Conservation (phyloP, 1,140 invertebrate genomes). For the Dendrolimus kikuchii region DNA sequence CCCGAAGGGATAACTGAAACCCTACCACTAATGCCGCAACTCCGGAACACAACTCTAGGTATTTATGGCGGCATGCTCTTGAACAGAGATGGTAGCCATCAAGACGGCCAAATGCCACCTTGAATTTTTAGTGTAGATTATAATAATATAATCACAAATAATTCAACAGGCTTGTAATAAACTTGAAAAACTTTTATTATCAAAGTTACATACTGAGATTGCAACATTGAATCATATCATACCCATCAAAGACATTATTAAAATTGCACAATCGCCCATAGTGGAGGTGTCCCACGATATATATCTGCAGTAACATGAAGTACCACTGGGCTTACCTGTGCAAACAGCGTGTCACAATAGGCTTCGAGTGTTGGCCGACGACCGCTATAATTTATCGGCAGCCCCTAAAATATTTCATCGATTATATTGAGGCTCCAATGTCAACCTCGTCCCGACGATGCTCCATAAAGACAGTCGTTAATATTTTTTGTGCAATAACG, state of each 20-base stretch:
- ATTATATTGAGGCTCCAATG: slow-evolving; percentile 70
- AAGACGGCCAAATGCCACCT: too few species aligned
- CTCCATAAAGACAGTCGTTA: slow-evolving; percentile 49
- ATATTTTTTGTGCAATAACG: slow-evolving; percentile 49
- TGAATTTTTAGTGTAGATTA: too few species aligned
- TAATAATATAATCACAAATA: too few species aligned
- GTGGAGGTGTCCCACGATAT: slow-evolving; percentile 7
- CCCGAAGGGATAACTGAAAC: too few species aligned
- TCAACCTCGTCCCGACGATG: slow-evolving; percentile 60
- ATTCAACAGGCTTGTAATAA: too few species aligned
- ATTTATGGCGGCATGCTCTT: too few species aligned
- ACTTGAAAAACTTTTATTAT: too few species aligned
- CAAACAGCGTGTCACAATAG: slow-evolving; percentile 45
- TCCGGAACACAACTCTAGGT: too few species aligned
- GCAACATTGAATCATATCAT: too few species aligned
- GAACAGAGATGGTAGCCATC: too few species aligned
- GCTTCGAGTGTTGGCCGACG: slow-evolving; percentile 13
- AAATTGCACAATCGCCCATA: slow-evolving; percentile 16
- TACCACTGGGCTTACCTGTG: slow-evolving; percentile 53
- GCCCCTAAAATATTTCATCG: slow-evolving; percentile 67
- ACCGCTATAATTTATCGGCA: slow-evolving; percentile 52
- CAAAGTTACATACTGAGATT: too few species aligned
- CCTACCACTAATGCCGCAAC: too few species aligned
- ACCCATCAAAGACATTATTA: slow-evolving; percentile 9
- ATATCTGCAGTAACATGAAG: slow-evolving; percentile 11